Percentiles rank a stretch among this genome's conserved stretches.
phyloP scores from a whole-genome alignment of 2,888 invertebrate genomes.

The Agrilus mali region DNA sequence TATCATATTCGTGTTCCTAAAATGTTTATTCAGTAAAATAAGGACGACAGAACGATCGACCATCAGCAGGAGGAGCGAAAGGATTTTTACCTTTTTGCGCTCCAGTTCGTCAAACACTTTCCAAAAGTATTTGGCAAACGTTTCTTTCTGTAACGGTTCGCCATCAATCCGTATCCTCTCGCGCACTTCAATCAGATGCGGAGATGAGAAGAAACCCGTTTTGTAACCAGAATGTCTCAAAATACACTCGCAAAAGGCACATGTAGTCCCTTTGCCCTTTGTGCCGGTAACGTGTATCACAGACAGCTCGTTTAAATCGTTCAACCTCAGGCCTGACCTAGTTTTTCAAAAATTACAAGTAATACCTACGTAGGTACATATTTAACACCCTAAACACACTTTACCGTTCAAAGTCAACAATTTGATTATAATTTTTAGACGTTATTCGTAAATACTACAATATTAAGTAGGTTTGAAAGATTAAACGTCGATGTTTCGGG shows the following conservation, averaged over 20 bases:
- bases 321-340: conserved; percentile 49
- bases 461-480: too few species aligned
- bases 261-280: conserved; percentile 96
- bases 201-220: conserved; percentile 94
- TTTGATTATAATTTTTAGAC: too few species aligned
- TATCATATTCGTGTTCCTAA: conserved; percentile 36
- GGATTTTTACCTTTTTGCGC: conserved; percentile 31
- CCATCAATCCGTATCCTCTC: conserved; percentile 90
- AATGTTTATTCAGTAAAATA: not conserved
- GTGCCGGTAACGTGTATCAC: conserved; percentile 95
- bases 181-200: conserved; percentile 85
- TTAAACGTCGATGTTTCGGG: too few species aligned
- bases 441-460: too few species aligned
- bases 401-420: too few species aligned
- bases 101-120: conserved; percentile 54
- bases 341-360: not conserved
- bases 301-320: conserved; percentile 59
- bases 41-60: not conserved
- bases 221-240: conserved; percentile 68
- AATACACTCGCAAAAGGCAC: conserved; percentile 84
- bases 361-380: too few species aligned
- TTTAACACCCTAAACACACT: too few species aligned
- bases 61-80: not conserved
- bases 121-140: conserved; percentile 76
- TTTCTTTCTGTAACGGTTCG: conserved; percentile 52